These are phyloP conservation scores for Sinopyrophorus schimmeli DNA, from an alignment of 2,888 invertebrate genomes.

Conservation along the genomic window DNA sequence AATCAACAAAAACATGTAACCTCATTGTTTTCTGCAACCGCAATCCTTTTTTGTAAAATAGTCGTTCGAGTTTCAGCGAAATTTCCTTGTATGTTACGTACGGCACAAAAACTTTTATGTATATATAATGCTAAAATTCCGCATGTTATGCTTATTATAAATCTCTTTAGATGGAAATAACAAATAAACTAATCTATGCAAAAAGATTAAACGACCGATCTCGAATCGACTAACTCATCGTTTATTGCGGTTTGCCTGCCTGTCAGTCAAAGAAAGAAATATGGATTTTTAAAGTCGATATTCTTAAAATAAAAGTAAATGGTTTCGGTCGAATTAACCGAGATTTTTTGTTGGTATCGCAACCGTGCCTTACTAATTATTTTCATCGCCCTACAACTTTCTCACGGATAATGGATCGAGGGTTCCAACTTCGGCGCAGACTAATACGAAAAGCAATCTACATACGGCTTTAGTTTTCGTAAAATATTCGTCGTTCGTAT, in stretches of 20 bases:
- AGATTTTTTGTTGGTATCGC: conserved; percentile 15
- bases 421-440: no score
- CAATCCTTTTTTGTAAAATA: conserved; percentile 28
- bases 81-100: no score
- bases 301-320: conserved; percentile 18
- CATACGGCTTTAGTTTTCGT: no score
- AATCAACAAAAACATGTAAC: conserved; percentile 26
- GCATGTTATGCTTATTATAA: no score
- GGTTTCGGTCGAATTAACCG: conserved; percentile 16
- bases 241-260: neutral
- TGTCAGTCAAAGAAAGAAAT: conserved; percentile 19
- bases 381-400: conserved; percentile 23
- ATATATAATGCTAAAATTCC: conserved; percentile 10
- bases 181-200: no score
- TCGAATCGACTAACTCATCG: neutral
- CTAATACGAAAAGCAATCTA: no score
- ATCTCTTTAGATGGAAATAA: no score
- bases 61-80: conserved; percentile 26
- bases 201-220: conserved; percentile 14
- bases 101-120: conserved; percentile 39
- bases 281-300: conserved; percentile 18
- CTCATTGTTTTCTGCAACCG: conserved; percentile 30
- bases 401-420: conserved; percentile 28
- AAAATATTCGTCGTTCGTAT: no score
- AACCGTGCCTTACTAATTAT: conserved; percentile 27